Percentiles rank a stretch among this genome's conserved stretches.
phyloP scores from a whole-genome alignment of 2,113 vertebrate species.

The Lontra canadensis region DNA sequence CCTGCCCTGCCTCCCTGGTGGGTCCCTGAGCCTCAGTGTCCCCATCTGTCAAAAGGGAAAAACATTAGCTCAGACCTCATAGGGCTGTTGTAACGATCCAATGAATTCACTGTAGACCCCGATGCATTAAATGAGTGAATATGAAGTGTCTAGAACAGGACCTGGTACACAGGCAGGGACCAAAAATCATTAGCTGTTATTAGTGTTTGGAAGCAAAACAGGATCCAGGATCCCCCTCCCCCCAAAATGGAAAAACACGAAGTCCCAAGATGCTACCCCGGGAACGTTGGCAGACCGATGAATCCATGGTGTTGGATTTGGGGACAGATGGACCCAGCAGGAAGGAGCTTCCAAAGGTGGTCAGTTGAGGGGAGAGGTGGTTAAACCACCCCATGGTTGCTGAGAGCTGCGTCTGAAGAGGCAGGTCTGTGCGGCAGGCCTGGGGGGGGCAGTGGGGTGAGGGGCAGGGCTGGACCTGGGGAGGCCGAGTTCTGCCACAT shows the following conservation, averaged over 20 bases:
- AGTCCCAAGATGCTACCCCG: background rate
- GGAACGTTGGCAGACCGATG: accelerated
- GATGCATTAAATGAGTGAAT: accelerated
- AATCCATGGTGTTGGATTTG: background rate
- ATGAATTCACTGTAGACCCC: accelerated
- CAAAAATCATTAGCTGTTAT: background rate
- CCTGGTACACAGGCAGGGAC: background rate
- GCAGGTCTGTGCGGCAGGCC: background rate
- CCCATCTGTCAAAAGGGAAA: background rate
- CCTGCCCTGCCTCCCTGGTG: background rate
- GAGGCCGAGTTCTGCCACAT: background rate
- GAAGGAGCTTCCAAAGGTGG: slow-evolving; percentile 55
- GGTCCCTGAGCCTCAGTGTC: background rate
- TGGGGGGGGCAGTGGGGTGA: background rate
- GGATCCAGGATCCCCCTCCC: background rate
- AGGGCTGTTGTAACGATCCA: no score
- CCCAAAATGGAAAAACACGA: background rate
- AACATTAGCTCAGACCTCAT: background rate
- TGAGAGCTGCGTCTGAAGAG: slow-evolving; percentile 47
- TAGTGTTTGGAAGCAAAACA: background rate
- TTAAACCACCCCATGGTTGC: background rate
- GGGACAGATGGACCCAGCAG: background rate
- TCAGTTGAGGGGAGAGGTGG: background rate
- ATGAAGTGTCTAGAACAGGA: background rate
- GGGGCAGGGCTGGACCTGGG: background rate